These are phyloP conservation scores for Arvicola amphibius DNA, from an alignment of 2,797 vertebrate genomes.

Conservation along the genomic window DNA sequence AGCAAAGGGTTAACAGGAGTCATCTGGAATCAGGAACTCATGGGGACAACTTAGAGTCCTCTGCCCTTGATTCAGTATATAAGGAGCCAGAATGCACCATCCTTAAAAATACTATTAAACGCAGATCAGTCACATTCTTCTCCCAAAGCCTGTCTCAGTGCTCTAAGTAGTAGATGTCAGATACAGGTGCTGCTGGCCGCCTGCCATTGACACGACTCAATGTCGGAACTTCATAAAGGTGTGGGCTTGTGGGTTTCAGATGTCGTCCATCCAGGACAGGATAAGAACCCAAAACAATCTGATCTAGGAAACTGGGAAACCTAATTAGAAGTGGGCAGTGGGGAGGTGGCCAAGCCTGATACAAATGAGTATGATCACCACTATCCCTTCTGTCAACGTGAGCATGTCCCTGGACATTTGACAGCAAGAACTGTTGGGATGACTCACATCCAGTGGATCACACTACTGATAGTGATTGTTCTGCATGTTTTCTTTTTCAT, in stretches of 20 bases:
- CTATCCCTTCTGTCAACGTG: not conserved
- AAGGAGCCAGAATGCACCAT: not conserved
- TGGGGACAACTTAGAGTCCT: not conserved
- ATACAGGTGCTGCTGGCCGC: not conserved
- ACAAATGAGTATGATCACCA: not conserved
- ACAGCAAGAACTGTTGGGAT: not conserved
- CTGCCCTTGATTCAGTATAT: not conserved
- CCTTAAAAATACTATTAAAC: constrained; percentile 29
- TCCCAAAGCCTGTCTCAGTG: not conserved
- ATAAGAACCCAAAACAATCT: not conserved
- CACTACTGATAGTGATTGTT: not conserved
- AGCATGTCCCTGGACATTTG: not conserved
- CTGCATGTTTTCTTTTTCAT: not conserved
- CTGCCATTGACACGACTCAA: not conserved
- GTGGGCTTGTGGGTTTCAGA: not conserved
- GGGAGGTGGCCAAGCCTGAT: not conserved
- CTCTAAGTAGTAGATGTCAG: not conserved
- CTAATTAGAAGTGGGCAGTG: not conserved
- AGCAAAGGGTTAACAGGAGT: not conserved
- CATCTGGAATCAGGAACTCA: not conserved
- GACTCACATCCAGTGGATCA: not conserved
- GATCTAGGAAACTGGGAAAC: not conserved
- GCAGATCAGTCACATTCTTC: not conserved
- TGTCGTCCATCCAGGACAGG: not conserved
- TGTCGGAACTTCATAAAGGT: constrained; percentile 7